These are phyloP conservation scores for Epizoanthus rinbou DNA, from an alignment of 92 coral and sea anemone species.

Conservation along the genomic window DNA sequence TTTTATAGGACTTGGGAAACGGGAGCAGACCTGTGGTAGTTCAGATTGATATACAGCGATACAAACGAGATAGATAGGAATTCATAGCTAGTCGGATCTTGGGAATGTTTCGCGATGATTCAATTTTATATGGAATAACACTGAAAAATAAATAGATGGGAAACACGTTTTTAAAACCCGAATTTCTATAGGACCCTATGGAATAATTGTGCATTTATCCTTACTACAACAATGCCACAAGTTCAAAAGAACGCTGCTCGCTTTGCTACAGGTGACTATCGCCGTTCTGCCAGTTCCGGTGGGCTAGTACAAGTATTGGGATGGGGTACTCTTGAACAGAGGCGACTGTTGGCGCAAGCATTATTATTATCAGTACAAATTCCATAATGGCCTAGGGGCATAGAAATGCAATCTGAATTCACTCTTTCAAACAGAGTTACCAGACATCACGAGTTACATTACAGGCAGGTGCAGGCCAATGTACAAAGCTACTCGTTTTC, in stretches of 20 bases:
- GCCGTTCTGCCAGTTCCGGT: neutral
- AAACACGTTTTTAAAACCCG: no score
- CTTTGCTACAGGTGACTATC: neutral
- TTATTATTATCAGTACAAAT: neutral
- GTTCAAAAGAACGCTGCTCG: neutral
- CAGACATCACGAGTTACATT: slow-evolving; percentile 22
- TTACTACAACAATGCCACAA: no score
- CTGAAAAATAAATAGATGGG: no score
- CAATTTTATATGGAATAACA: no score
- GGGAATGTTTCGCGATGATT: no score
- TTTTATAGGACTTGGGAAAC: no score
- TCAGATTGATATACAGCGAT: no score
- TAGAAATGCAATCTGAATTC: slow-evolving; percentile 16
- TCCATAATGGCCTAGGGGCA: slow-evolving; percentile 24
- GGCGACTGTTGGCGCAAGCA: slow-evolving; percentile 25
- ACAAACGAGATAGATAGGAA: no score
- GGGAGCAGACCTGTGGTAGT: no score
- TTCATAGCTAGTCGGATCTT: no score
- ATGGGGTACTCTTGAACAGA: slow-evolving; percentile 25
- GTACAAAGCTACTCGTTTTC: slow-evolving; percentile 3
- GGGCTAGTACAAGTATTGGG: neutral
- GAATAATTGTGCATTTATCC: no score
- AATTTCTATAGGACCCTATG: no score
- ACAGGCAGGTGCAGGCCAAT: slow-evolving; percentile 21
- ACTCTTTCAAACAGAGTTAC: slow-evolving; percentile 30